A percentile compares a stretch with the other conserved stretches of the same genome.
Conservation (phyloP, 2,113 vertebrate species). For the Bombycilla garrulus region DNA sequence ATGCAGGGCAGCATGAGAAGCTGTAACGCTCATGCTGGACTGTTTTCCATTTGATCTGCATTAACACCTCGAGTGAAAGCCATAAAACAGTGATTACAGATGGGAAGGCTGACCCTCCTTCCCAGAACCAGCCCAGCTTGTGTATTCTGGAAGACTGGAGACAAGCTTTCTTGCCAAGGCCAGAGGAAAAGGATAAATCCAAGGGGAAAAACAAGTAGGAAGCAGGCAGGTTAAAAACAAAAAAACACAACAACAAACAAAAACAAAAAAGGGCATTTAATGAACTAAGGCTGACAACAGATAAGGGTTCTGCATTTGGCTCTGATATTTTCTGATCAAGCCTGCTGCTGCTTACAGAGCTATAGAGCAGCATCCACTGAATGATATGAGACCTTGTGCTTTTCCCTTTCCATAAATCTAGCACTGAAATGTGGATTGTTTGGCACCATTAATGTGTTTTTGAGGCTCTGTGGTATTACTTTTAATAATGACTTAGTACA, state of each 20-base stretch:
- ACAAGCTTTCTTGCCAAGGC: background rate
- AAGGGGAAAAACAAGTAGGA: background rate
- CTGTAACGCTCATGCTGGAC: conserved; percentile 66
- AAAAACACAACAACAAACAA: too few relatives aligned
- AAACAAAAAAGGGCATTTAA: background rate
- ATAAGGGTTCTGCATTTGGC: background rate
- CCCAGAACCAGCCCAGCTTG: conserved; percentile 58
- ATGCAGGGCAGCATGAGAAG: conserved; percentile 24
- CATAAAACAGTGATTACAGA: conserved; percentile 78
- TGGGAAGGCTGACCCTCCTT: conserved; percentile 68
- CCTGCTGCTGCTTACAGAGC: background rate
- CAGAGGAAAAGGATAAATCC: background rate
- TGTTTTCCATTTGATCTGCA: conserved; percentile 83
- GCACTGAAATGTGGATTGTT: conserved; percentile 1
- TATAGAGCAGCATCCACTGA: background rate
- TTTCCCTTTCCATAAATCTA: conserved; percentile 35
- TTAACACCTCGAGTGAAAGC: conserved; percentile 83
- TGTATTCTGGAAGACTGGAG: background rate
- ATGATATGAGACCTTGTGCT: conserved; percentile 7
- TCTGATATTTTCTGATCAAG: background rate
- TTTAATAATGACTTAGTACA: conserved; percentile 56
- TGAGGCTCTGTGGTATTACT: conserved; percentile 55
- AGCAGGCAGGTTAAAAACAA: background rate
- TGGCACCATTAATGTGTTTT: conserved; percentile 54
- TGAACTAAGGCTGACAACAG: background rate